These are phyloP conservation scores for Irena cyanogastra DNA, from an alignment of 2,113 vertebrate species.

Conservation along the genomic window DNA sequence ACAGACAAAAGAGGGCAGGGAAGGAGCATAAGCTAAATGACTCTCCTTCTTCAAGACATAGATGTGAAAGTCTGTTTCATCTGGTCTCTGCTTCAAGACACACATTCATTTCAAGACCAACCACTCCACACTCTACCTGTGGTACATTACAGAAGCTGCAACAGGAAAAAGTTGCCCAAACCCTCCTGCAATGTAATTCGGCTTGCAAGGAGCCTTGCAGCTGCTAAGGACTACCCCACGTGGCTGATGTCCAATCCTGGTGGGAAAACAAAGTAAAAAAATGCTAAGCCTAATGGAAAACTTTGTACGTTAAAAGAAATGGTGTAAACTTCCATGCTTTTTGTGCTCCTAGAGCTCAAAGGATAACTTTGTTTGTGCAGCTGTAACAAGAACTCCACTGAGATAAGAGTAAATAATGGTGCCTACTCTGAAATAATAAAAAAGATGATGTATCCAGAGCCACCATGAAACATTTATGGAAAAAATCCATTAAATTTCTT, in stretches of 20 bases:
- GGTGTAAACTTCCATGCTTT: background rate
- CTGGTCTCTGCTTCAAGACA: background rate
- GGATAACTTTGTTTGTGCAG: background rate
- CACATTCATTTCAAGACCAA: background rate
- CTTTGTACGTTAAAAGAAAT: background rate
- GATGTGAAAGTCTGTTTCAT: background rate
- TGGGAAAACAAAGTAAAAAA: background rate
- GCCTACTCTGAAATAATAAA: background rate
- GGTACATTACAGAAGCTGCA: background rate
- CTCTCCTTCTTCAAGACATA: background rate
- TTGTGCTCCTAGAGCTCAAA: background rate
- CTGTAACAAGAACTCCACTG: background rate
- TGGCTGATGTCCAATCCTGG: constrained; percentile 1
- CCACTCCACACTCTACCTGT: background rate
- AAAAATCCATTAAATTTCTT: background rate
- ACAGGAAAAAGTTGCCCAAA: background rate
- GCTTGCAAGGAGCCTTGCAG: background rate
- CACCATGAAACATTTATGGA: background rate
- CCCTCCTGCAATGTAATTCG: background rate
- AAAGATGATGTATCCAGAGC: background rate
- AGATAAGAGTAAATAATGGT: background rate
- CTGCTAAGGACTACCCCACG: background rate
- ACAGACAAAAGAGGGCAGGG: background rate
- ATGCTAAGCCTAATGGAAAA: constrained; percentile 6
- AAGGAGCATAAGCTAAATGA: rapidly evolving